phyloP scores from a whole-genome alignment of 2,113 vertebrate genomes.

The Hippoglossus stenolepis region DNA sequence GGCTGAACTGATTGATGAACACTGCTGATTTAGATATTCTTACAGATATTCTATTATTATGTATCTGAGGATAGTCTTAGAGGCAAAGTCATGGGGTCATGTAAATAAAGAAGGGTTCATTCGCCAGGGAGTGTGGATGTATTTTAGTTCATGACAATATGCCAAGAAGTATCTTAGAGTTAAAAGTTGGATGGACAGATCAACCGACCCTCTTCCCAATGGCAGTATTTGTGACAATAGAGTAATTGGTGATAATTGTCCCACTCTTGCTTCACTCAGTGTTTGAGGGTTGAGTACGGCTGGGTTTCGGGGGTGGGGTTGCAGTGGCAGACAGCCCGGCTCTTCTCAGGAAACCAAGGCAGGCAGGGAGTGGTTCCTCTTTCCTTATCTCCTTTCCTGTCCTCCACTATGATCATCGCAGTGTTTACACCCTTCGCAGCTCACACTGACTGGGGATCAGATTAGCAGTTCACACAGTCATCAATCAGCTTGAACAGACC shows the following conservation, averaged over 20 bases:
- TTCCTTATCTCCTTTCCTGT: constrained; percentile 68
- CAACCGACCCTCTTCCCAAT: too few relatives aligned
- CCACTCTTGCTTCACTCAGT: neutral
- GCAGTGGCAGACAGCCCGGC: constrained; percentile 45
- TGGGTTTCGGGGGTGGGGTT: constrained; percentile 11
- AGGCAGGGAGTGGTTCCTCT: constrained; percentile 70
- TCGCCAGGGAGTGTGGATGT: neutral
- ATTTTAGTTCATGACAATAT: neutral
- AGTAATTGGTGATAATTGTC: neutral
- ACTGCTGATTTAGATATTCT: neutral
- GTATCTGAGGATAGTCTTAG: neutral
- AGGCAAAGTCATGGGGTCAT: neutral
- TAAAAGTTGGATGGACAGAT: too few relatives aligned
- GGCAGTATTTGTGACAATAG: too few relatives aligned
- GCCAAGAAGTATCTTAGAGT: too few relatives aligned
- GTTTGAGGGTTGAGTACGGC: too few relatives aligned
- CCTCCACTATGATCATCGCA: constrained; percentile 43
- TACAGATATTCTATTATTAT: neutral
- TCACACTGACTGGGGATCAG: constrained; percentile 23
- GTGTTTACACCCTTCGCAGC: constrained; percentile 35
- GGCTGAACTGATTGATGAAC: too few relatives aligned
- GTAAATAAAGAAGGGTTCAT: neutral
- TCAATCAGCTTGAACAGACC: constrained; percentile 15
- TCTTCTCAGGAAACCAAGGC: constrained; percentile 67
- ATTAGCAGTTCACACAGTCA: constrained; percentile 37